A percentile compares a stretch with the other conserved stretches of the same genome.
These are phyloP conservation scores for Dendronephthya gigantea DNA, from an alignment of 64 coral and sea anemone genomes.

Conservation along the genomic window DNA sequence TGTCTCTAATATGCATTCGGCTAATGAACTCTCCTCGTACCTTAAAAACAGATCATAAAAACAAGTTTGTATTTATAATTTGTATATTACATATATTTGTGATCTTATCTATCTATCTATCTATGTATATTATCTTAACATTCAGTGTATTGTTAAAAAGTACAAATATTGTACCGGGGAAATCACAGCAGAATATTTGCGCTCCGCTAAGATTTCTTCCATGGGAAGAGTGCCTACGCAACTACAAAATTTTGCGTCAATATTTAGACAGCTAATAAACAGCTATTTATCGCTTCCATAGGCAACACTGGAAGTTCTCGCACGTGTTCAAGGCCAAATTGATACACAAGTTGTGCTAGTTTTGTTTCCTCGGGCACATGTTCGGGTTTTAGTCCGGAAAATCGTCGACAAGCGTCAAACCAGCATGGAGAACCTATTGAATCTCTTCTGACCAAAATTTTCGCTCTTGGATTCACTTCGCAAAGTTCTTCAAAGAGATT, in stretches of 20 bases:
- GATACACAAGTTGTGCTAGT: background rate
- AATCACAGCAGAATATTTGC: no score
- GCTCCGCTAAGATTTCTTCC: no score
- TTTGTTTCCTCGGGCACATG: background rate
- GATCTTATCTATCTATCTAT: no score
- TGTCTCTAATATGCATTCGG: no score
- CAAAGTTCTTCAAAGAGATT: background rate
- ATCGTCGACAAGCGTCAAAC: background rate
- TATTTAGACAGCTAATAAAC: background rate
- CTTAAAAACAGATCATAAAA: no score
- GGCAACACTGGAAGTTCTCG: background rate
- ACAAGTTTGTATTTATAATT: no score
- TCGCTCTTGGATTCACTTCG: background rate
- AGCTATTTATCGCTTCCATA: background rate
- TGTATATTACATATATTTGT: no score
- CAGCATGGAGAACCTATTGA: background rate
- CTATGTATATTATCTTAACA: no score
- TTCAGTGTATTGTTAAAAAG: no score
- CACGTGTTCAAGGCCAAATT: background rate
- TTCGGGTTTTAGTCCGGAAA: background rate
- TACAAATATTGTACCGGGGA: no score
- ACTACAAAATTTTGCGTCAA: background rate
- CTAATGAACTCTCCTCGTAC: no score
- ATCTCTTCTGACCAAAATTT: no score
- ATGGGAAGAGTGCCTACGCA: background rate